Evolutionary conservation across 2,888 invertebrate genomes (phyloP).

Genomic region (Ctenicera cuprea): DNA sequence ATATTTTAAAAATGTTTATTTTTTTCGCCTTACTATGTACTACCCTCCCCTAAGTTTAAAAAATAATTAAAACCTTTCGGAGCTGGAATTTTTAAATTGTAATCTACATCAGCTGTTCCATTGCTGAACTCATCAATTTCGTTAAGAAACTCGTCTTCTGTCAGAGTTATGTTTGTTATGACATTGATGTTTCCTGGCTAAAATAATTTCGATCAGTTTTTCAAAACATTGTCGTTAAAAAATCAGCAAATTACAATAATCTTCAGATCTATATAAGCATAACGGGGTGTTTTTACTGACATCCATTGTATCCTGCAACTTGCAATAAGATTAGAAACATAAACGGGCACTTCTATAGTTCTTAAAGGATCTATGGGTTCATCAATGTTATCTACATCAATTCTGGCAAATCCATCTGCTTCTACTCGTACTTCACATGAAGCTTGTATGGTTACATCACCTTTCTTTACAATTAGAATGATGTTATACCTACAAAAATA

Average conservation of each 20-base stretch:
- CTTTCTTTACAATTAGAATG: constrained; percentile 30
- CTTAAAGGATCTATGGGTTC: constrained; percentile 36
- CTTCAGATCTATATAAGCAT: constrained; percentile 23
- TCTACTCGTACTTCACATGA: constrained; percentile 21
- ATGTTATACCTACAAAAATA: constrained; percentile 31
- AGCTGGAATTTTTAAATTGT: constrained; percentile 38
- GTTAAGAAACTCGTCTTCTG: constrained; percentile 43
- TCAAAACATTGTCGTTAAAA: neutral
- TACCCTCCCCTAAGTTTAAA: too few relatives aligned
- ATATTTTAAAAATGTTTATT: too few relatives aligned
- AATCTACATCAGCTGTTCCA: constrained; percentile 31
- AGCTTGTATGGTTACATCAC: neutral
- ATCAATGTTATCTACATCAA: constrained; percentile 37
- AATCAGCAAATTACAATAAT: constrained; percentile 10
- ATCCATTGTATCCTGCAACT: constrained; percentile 40
- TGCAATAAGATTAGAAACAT: constrained; percentile 34
- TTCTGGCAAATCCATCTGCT: constrained; percentile 19
- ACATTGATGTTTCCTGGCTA: constrained; percentile 41
- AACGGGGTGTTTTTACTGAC: constrained; percentile 19
- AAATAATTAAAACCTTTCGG: constrained; percentile 21
- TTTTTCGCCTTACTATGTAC: too few relatives aligned
- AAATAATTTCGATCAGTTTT: neutral
- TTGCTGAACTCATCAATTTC: constrained; percentile 48
- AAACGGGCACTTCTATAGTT: constrained; percentile 38
- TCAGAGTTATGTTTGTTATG: constrained; percentile 33